Evolutionary conservation across 2,797 vertebrate genomes (phyloP).

Genomic region (Florisuga fusca): DNA sequence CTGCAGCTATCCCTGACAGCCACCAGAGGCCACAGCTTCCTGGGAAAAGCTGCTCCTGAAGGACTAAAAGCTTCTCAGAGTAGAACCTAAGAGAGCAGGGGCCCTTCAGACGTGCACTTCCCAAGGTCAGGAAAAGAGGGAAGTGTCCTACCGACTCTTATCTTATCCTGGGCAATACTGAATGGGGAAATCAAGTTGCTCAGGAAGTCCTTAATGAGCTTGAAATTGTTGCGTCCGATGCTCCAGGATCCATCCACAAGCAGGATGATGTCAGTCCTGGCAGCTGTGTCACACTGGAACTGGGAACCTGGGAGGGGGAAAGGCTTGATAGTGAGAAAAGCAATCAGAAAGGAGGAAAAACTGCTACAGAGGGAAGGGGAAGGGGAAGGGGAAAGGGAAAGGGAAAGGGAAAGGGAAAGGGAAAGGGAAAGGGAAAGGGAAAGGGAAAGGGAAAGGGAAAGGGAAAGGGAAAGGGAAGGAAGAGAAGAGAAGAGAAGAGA

Average conservation of each 20-base stretch:
- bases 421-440: too few species aligned
- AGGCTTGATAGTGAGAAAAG: background rate
- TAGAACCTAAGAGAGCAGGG: background rate
- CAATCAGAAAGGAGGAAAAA: background rate
- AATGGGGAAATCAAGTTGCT: conserved; percentile 89
- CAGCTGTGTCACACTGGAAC: conserved; percentile 82
- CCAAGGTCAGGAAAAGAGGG: background rate
- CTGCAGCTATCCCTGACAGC: background rate
- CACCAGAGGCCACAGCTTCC: conserved; percentile 49
- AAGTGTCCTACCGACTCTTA: conserved; percentile 88
- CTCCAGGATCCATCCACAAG: conserved; percentile 97
- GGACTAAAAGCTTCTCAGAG: background rate
- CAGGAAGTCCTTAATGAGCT: conserved; percentile 90
- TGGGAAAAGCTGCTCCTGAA: background rate
- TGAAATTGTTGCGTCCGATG: conserved; percentile 92
- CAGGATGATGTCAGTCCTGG: conserved; percentile 83
- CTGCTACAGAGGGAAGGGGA: background rate
- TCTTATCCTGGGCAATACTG: conserved; percentile 83
- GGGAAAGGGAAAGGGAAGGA: too few species aligned
- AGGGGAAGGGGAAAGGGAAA: too few species aligned
- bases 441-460: too few species aligned
- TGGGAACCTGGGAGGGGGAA: conserved; percentile 65
- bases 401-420: too few species aligned
- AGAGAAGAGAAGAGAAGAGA: too few species aligned
- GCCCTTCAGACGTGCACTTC: accelerated